phyloP scores from a whole-genome alignment of 2,113 vertebrate species.

The Micronycteris hirsuta region DNA sequence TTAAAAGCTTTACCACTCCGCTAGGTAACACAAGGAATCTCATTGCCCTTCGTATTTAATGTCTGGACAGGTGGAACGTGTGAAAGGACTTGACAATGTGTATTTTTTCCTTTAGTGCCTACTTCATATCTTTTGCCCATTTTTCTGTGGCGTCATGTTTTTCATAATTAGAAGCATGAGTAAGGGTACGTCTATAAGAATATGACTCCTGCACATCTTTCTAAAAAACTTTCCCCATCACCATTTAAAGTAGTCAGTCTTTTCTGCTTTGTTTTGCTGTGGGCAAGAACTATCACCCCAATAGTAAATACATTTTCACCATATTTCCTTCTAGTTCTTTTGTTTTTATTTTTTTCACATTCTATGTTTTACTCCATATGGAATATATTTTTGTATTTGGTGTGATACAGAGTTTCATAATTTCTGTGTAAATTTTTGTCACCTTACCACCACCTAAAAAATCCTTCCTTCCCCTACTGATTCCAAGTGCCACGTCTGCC shows the following conservation, averaged over 20 bases:
- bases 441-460: neutral
- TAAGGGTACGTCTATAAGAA: neutral
- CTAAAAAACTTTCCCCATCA: neutral
- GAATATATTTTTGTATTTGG: neutral
- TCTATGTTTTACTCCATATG: neutral
- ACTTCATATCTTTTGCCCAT: neutral
- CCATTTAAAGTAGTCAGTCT: neutral
- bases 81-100: neutral
- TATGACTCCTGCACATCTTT: neutral
- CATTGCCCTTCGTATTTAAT: neutral
- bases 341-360: neutral
- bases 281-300: neutral
- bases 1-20: neutral
- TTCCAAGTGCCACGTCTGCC: neutral
- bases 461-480: neutral
- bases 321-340: neutral
- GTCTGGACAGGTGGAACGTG: neutral
- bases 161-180: neutral
- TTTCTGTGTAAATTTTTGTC: neutral
- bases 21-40: neutral
- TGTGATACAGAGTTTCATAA: neutral
- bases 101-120: neutral
- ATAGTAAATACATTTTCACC: neutral
- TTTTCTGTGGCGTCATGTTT: neutral
- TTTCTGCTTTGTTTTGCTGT: neutral